Base-by-base conservation (phyloP, 2,888 invertebrate genomes). In the Strigamia maritima region DNA sequence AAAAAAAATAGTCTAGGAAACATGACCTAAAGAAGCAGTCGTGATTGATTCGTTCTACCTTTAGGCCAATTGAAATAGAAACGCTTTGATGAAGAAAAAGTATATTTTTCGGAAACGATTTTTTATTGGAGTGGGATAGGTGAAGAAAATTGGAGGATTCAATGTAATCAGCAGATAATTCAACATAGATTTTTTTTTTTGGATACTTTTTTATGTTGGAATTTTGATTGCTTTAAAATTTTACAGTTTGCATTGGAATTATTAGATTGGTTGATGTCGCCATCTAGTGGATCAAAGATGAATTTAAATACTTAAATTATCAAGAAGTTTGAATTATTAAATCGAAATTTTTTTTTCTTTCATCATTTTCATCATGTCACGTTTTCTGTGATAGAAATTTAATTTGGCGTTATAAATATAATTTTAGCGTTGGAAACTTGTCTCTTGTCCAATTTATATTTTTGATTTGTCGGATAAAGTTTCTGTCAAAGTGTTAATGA, bases 21-120 rank as follows among this genome's bases (percentile, higher is more conserved):
- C 28, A 70, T 70, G 16, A 70, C 70, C 26, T 26, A 28, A 70
- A 70, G 70, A 65, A 65, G 60, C 24, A 70, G 70, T 28, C 26
- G 26, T 26, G 70, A 70, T 70, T 26, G 70, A 70, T 70, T 70
- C 70, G 26, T 70, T 28, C 28, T 70, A 70, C 28, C 70, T 70
- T 24, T 26, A 70, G 70, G 26, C 70, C 26, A 54, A 54, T 54
- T 54, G 54, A 54, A 54, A 54, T 54, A 54, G 54, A 54, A 54
- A 54, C 54, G 19, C 54, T 8, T 54, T 54, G 19, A 54, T n/a
- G 54, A 54, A 54, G 54, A 54, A 54, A 54, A 54, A 54, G 54
- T 54, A 19, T 19, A 19, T 54, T 54, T 54, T 19, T 54, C 22
- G 54, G 19, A 54, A 54, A 54, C 8, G n/a, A 19, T 54, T 54